phyloP scores from a whole-genome alignment of 2,113 vertebrate genomes.

The Axis porcinus region DNA sequence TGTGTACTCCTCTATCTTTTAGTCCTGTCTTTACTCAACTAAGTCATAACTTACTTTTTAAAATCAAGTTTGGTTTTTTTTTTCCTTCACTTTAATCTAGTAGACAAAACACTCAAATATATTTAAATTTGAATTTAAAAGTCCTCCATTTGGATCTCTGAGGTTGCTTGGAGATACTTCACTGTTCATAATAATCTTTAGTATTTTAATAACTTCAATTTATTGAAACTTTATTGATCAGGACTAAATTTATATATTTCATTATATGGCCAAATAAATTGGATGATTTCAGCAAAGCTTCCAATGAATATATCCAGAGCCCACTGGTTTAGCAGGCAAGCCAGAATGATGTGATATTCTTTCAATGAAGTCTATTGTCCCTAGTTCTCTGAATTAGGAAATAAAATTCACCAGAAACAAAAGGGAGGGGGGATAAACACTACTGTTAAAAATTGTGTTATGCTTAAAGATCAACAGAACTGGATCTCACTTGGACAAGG shows the following conservation, averaged over 20 bases:
- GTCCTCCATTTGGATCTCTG: background rate
- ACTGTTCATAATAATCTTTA: background rate
- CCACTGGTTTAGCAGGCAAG: background rate
- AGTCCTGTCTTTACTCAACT: background rate
- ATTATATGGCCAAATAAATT: background rate
- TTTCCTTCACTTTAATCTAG: background rate
- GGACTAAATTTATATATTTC: background rate
- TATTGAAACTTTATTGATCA: background rate
- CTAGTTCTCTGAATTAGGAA: background rate
- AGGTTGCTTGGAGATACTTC: background rate
- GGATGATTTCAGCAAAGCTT: background rate
- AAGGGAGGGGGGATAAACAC: background rate
- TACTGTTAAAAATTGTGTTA: background rate
- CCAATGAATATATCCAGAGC: background rate
- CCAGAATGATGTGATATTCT: background rate
- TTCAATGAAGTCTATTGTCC: background rate
- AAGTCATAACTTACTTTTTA: background rate
- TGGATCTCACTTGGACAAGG: background rate
- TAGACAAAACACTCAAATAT: background rate
- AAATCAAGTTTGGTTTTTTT: background rate
- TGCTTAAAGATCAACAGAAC: background rate
- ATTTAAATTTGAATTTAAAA: background rate
- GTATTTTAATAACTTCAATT: background rate
- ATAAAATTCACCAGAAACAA: background rate
- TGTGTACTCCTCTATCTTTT: background rate